Percentiles rank a stretch among this genome's conserved stretches.
Evolutionary conservation across 2,888 invertebrate genomes (phyloP).

Genomic region (Elmis aenea): DNA sequence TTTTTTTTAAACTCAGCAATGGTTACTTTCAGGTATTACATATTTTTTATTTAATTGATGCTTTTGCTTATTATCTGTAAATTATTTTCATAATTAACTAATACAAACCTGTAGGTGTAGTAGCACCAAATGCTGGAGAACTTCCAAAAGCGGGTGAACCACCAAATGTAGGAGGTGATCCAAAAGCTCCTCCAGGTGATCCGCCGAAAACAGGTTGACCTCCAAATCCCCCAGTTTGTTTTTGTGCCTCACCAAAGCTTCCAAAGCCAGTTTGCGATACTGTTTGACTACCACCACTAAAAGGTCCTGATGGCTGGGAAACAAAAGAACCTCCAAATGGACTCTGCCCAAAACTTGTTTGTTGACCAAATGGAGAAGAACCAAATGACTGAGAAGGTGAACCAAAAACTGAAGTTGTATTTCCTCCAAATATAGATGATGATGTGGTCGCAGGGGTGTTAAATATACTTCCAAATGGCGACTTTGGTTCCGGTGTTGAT

Average conservation of each 20-base stretch:
- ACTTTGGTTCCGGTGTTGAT: slow-evolving; percentile 13
- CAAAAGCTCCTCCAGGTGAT: slow-evolving; percentile 36
- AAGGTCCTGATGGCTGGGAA: slow-evolving; percentile 34
- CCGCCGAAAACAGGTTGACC: slow-evolving; percentile 21
- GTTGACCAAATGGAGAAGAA: slow-evolving; percentile 25
- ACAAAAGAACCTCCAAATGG: slow-evolving; percentile 35
- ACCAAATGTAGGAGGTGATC: slow-evolving; percentile 45
- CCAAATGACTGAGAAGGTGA: slow-evolving; percentile 13
- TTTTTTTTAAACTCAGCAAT: too few species aligned
- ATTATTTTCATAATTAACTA: too few species aligned
- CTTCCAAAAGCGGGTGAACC: slow-evolving; percentile 49
- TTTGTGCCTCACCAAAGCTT: slow-evolving; percentile 34
- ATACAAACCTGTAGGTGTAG: too few species aligned
- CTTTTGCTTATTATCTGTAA: too few species aligned
- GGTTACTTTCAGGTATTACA: not conserved
- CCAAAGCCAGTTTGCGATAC: slow-evolving; percentile 47
- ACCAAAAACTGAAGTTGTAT: slow-evolving; percentile 10
- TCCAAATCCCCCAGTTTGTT: slow-evolving; percentile 39
- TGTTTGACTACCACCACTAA: slow-evolving; percentile 37
- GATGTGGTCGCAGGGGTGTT: slow-evolving; percentile 15
- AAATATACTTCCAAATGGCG: slow-evolving; percentile 19
- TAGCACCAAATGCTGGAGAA: slow-evolving; percentile 47
- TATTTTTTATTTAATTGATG: too few species aligned
- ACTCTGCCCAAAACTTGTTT: slow-evolving; percentile 34
- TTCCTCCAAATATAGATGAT: slow-evolving; percentile 15